Evolutionary conservation across 2,888 invertebrate genomes (phyloP), one percentile per base, ranked within the genome.

Genomic region (Nomada goodeniana): DNA sequence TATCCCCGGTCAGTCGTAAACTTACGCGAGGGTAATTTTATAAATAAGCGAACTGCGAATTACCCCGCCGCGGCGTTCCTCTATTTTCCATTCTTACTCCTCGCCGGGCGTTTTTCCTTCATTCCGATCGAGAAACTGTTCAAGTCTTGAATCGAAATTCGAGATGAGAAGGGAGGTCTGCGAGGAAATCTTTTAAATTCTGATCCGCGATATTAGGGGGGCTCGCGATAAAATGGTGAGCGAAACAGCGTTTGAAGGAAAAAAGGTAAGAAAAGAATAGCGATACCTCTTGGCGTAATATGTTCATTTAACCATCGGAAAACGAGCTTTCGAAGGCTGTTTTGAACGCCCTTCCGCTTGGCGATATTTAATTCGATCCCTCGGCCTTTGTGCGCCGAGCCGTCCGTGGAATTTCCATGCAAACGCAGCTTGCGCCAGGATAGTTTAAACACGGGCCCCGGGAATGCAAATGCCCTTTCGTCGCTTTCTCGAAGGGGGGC

Each of bases 331-430:
- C 18, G 13, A 1, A 5, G 13, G 36, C 20, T 44, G 23, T 71
- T 63, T 63, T 63, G 29, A 53, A 13, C 26, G n/a, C 55, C 20
- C 18, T 55, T 69, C 20, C 23, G 7, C 15, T 23, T n/a, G 23
- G 52, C 47, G 47, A 63, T 59, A 71, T 76, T 76, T 76, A 71
- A 76, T 71, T 65, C 59, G 64, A 64, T 57, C 55, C 50, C 50
- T 13, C 15, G 26, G 15, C 64, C 71, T 76, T 76, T 76, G 76
- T 61, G 47, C 59, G 18, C 36, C 71, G 52, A 52, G 44, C 59
- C 76, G 63, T 29, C 42, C 64, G 36, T 42, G 47, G 26, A 76
- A 76, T 76, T 76, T 76, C 76, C 76, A 76, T 76, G 71, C 44
- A 73, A 76, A 76, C 71, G 64, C 23, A 13, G 67, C 52, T 60